These are phyloP conservation scores for Protophormia terraenovae DNA, from an alignment of 2,888 invertebrate species.

Conservation along the genomic window DNA sequence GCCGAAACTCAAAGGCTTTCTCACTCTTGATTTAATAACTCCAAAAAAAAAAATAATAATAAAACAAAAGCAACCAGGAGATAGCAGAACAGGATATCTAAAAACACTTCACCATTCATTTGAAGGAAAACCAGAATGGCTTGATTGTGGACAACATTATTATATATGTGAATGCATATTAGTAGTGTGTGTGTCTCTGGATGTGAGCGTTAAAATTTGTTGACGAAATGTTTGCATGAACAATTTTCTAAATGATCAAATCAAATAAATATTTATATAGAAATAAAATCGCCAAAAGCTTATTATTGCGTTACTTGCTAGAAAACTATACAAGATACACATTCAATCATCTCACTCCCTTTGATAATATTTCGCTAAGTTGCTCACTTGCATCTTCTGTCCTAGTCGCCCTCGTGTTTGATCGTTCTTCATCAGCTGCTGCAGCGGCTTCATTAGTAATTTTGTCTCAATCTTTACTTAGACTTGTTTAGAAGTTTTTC, in stretches of 20 bases:
- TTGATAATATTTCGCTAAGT: conserved; percentile 70
- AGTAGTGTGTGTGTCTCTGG: conserved; percentile 64
- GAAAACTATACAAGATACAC: conserved; percentile 58
- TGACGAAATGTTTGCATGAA: conserved; percentile 59
- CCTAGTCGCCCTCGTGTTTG: conserved; percentile 72
- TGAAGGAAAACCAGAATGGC: not conserved
- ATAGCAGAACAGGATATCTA: not conserved
- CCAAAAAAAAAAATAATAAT: too few relatives aligned
- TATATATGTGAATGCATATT: not conserved
- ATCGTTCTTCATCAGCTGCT: conserved; percentile 75
- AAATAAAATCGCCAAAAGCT: conserved; percentile 33
- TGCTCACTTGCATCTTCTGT: conserved; percentile 72
- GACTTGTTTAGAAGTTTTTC: conserved; percentile 69
- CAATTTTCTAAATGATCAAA: conserved; percentile 33
- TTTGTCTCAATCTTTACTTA: conserved; percentile 76
- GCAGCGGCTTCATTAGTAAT: conserved; percentile 80
- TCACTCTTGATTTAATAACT: not conserved
- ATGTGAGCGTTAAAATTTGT: conserved; percentile 65
- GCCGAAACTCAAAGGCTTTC: not conserved
- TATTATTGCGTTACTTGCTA: conserved; percentile 40
- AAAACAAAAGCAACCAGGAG: not conserved
- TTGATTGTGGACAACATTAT: not conserved
- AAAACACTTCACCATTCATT: not conserved
- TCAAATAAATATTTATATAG: conserved; percentile 28
- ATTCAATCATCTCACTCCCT: conserved; percentile 70